A percentile compares a stretch with the other conserved stretches of the same genome.
Evolutionary conservation across 2,888 invertebrate genomes (phyloP).

Genomic region (Patella ulyssiponensis): DNA sequence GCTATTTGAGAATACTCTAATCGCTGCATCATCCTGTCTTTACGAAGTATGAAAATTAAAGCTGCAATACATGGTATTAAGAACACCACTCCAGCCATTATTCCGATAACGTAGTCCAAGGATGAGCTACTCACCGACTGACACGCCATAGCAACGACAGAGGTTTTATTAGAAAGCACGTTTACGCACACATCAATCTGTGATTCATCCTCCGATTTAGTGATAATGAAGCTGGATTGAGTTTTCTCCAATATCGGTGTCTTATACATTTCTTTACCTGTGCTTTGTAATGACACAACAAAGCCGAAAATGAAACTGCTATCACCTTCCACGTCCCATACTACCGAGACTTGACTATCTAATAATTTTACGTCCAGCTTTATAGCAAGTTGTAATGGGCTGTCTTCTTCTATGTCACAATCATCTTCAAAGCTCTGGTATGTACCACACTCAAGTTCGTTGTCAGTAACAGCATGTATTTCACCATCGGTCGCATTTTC

Average conservation of each 20-base stretch:
- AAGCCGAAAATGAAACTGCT: not conserved
- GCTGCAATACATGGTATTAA: conserved; percentile 45
- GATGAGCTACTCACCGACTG: not conserved
- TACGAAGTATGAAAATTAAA: conserved; percentile 37
- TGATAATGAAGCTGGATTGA: conserved; percentile 26
- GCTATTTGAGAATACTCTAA: conserved; percentile 4
- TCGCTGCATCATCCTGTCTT: conserved; percentile 30
- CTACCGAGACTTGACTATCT: not conserved
- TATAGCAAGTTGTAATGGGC: not conserved
- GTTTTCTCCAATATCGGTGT: conserved; percentile 30
- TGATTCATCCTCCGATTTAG: conserved; percentile 23
- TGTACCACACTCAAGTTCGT: not conserved
- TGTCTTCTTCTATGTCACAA: not conserved
- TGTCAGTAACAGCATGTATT: not conserved
- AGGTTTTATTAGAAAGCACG: conserved; percentile 26
- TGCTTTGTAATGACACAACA: not conserved
- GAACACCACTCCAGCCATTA: conserved; percentile 49
- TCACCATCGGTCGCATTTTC: not conserved
- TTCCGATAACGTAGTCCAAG: conserved; percentile 40
- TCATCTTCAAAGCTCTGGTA: not conserved
- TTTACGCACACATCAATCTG: conserved; percentile 41
- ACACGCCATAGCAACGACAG: conserved; percentile 21
- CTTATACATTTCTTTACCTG: conserved; percentile 15
- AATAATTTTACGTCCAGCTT: not conserved
- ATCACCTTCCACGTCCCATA: not conserved